Conservation (phyloP, 1,140 invertebrate species). For the Drosophila littoralis region DNA sequence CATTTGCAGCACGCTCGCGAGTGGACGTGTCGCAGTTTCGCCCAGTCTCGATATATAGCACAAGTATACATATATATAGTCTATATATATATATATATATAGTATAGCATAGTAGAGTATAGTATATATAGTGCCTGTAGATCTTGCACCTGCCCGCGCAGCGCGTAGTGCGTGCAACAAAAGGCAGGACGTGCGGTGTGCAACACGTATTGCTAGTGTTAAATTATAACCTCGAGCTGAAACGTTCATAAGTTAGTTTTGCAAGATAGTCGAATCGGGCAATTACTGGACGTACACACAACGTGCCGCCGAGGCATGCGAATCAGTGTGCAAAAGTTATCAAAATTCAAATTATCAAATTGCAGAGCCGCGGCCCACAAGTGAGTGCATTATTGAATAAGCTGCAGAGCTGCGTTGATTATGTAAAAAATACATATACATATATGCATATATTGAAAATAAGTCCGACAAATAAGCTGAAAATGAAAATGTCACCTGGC, state of each 20-base stretch:
- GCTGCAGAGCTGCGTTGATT: constrained; percentile 59
- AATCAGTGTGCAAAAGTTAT: constrained; percentile 66
- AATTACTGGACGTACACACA: constrained; percentile 15
- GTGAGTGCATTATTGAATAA: constrained; percentile 52
- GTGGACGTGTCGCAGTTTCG: constrained; percentile 69
- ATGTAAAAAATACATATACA: constrained; percentile 57
- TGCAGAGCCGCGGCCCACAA: constrained; percentile 46
- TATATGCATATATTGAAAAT: constrained; percentile 17
- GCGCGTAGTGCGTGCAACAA: constrained; percentile 45
- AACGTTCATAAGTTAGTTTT: not conserved
- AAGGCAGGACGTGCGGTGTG: constrained; percentile 19
- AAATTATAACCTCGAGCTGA: not conserved
- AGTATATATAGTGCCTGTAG: constrained; percentile 37
- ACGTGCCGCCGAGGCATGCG: constrained; percentile 69
- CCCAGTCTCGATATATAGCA: constrained; percentile 47
- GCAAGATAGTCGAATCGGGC: not conserved
- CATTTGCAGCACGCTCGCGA: constrained; percentile 76
- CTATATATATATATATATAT: constrained; percentile 35
- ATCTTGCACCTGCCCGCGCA: constrained; percentile 59
- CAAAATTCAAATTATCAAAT: constrained; percentile 56
- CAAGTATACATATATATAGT: constrained; percentile 39
- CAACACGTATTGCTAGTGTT: too few species aligned
- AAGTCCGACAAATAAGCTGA: constrained; percentile 14
- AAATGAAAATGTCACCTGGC: constrained; percentile 73
- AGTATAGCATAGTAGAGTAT: constrained; percentile 18